Evolutionary conservation across 1,140 invertebrate species (phyloP).

Genomic region (Manduca sexta): DNA sequence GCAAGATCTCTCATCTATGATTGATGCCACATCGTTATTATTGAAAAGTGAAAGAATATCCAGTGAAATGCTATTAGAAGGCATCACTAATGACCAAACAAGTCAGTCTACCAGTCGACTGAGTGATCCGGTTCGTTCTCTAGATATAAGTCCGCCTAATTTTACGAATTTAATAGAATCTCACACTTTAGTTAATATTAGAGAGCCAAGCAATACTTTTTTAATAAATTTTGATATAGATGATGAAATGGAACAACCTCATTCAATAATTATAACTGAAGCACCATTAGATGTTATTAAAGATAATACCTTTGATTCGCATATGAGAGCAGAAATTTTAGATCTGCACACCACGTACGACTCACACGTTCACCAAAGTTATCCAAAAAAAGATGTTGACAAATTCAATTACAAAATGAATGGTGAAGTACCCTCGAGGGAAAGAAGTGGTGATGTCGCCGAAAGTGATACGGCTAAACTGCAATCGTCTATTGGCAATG

Average conservation of each 20-base stretch:
- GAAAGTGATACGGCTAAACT: not conserved
- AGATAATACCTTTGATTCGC: slow-evolving; percentile 36
- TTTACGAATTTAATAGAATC: slow-evolving; percentile 55
- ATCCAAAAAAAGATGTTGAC: slow-evolving; percentile 6
- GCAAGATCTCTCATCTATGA: slow-evolving; percentile 51
- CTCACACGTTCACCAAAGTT: slow-evolving; percentile 24
- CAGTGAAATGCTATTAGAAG: slow-evolving; percentile 29
- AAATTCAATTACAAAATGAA: not conserved
- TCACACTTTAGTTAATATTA: slow-evolving; percentile 33
- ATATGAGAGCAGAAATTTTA: slow-evolving; percentile 18
- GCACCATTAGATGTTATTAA: slow-evolving; percentile 35
- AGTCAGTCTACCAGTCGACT: slow-evolving; percentile 19
- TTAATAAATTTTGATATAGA: slow-evolving; percentile 47
- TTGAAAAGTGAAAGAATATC: slow-evolving; percentile 44
- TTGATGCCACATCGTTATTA: slow-evolving; percentile 45
- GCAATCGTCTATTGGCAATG: not conserved
- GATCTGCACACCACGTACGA: slow-evolving; percentile 35
- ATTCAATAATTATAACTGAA: slow-evolving; percentile 63
- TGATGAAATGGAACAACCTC: slow-evolving; percentile 61
- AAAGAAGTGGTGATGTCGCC: slow-evolving; percentile 10
- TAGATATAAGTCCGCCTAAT: slow-evolving; percentile 41
- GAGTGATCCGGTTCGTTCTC: slow-evolving; percentile 26
- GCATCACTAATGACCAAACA: slow-evolving; percentile 22
- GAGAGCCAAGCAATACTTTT: slow-evolving; percentile 34
- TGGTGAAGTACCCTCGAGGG: not conserved